Evolutionary conservation across 2,797 vertebrate species (phyloP), one percentile per base, ranked within the genome.

Genomic region (Graptemys geographica): DNA sequence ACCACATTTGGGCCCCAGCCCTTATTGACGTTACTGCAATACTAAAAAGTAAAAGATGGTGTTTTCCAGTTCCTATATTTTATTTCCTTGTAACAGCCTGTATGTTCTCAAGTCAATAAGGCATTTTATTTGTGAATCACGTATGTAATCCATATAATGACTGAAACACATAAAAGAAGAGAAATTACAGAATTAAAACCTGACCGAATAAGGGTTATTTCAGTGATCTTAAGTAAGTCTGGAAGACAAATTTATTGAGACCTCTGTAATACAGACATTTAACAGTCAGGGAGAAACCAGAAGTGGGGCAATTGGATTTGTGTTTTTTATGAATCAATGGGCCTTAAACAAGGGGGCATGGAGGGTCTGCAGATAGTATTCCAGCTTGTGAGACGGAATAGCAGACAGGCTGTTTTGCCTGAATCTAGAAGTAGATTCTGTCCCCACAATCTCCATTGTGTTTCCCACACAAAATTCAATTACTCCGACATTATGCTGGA

Each of bases 311-410:
- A 94, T 52, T 2, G 21, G 33, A 85, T 89, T 92, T 92, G 87
- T 3, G 5, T 74, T 83, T 33, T 49, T 94, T 86, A 69, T 80
- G 83, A 92, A 62, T 57, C 83, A 93, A 33, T 65, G 6, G 80
- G 88, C 94, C 72, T 96, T 62, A 80, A 80, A 83, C 56, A 69
- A 69, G 81, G 78, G 84, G 85, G 62, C 8, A 3, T 1, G 21
- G 59, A 94, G 62, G 83, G 69, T 94, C 91, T 84, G 87, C 33
- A 31, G 59, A 91, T 62, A 65, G 59, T 95, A 95, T 94, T 95
- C 69, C n/a, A 51, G 79, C 96, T 97, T 96, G 96, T 86, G 19
- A 0, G 65, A 79, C 80, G 74, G 83, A 37, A 96, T 89, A 93
- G 96, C 96, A 95, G 95, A 90, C 55, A 81, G 23, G 37, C 53